Evolutionary conservation across 2,888 invertebrate species (phyloP), one percentile per base, ranked within the genome.

Genomic region (Phlogophora meticulosa): DNA sequence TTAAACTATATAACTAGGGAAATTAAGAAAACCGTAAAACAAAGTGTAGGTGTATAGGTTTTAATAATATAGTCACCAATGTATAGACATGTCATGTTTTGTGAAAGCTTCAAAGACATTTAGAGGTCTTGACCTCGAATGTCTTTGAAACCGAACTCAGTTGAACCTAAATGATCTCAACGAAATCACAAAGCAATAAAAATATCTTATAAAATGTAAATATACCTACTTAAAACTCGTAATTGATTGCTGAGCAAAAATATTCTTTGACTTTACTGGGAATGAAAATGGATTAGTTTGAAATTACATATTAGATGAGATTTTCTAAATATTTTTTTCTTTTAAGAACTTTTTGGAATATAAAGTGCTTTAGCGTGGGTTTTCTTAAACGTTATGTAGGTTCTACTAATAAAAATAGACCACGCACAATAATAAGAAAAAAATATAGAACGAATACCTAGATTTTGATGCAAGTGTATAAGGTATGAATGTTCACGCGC

Each of bases 241-340:
- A 45, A 66, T 38, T 65, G 28, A 65, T 45, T 32, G 38, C 3
- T n/a, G 36, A 45, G 28, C n/a, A 24, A 22, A 32, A 51, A 49
- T 45, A n/a, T n/a, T 32, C 2, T 52, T 7, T 40, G 32, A 7
- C 32, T 66, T 66, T 38, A 13, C 17, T 45, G 32, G 11, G 15
- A 53, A 53, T 53, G 15, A 46, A 49, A 68, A 53, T 46, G 17
- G 38, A 66, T 68, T 67, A 53, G 45, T 67, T 67, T 38, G 11
- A 38, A 46, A 43, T 66, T 51, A 52, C n/a, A 1, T 36, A 32
- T 13, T 51, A 36, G 24, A 66, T 17, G 28, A 51, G 65, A 38
- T 51, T 45, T 17, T 15, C 28, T 22, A 32, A 62, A 38, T 15
- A 2, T 24, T 61, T 38, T 22, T 42, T 17, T 7, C 15, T 11